A percentile compares a stretch with the other conserved stretches of the same genome.
These are phyloP conservation scores for Cynodonichthys magdalenae DNA, from an alignment of 2,797 vertebrate genomes.

Conservation along the genomic window DNA sequence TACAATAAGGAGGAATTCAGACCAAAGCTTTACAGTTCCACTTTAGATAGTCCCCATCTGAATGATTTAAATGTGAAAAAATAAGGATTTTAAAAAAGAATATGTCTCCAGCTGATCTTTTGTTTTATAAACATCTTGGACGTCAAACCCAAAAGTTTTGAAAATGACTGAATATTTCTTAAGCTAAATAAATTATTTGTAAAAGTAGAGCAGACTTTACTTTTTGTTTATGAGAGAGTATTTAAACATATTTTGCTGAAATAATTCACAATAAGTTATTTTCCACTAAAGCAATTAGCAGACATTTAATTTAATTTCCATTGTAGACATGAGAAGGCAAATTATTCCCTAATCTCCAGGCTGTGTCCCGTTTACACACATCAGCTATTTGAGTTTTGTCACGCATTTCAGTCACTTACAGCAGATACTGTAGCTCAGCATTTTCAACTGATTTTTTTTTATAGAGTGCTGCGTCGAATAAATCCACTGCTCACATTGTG, in stretches of 20 bases:
- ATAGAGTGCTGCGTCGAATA: slow-evolving; percentile 20
- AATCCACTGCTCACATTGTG: slow-evolving; percentile 23
- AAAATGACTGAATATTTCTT: no score
- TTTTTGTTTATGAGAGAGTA: no score
- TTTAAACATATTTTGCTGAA: not conserved
- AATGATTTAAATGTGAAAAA: no score
- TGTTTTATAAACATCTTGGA: no score
- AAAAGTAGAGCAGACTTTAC: no score
- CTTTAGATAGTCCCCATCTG: no score
- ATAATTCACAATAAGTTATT: not conserved
- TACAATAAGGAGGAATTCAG: no score
- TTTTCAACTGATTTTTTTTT: slow-evolving; percentile 32
- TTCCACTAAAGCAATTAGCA: not conserved
- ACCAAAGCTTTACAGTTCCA: no score
- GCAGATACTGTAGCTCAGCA: slow-evolving; percentile 8
- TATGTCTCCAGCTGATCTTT: no score
- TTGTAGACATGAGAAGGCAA: not conserved
- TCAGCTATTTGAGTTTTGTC: slow-evolving; percentile 1
- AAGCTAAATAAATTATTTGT: not conserved
- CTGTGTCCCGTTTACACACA: not conserved
- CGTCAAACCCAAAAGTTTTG: no score
- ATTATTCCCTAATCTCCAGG: not conserved
- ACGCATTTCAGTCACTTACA: slow-evolving; percentile 31
- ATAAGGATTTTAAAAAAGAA: no score
- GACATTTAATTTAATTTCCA: slow-evolving; percentile 3